Percentiles rank a stretch among this genome's conserved stretches.
Evolutionary conservation across 2,888 invertebrate genomes (phyloP).

Genomic region (Sycophila texana): DNA sequence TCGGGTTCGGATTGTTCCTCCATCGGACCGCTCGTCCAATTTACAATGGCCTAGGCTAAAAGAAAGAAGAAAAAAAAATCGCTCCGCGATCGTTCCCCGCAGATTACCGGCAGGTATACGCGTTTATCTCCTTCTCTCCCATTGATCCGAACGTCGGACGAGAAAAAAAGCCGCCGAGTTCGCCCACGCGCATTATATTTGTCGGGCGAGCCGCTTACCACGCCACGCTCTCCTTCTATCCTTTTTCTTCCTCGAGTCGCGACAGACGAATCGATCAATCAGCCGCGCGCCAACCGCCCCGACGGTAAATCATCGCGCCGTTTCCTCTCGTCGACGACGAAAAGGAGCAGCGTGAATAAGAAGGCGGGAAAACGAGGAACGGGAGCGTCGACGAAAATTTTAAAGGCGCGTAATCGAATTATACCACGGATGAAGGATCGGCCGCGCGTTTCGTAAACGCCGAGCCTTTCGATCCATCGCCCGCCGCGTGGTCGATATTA

Average conservation of each 20-base stretch:
- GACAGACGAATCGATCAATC: conserved; percentile 41
- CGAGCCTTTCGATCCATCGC: no score
- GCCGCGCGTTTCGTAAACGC: background rate
- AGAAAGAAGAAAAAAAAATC: no score
- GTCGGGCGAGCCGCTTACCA: no score
- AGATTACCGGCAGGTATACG: no score
- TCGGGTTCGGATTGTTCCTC: conserved; percentile 3
- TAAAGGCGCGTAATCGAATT: background rate
- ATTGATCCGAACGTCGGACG: no score
- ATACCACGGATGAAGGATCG: background rate
- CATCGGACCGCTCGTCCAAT: background rate
- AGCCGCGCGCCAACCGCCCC: conserved; percentile 17
- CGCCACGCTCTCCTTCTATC: no score
- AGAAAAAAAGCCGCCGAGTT: no score
- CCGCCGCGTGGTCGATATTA: no score
- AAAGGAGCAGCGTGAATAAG: background rate
- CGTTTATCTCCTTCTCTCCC: no score
- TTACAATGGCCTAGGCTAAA: no score
- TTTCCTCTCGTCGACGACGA: background rate
- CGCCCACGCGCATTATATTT: no score
- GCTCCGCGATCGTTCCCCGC: no score
- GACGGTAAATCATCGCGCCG: conserved; percentile 20
- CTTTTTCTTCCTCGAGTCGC: background rate
- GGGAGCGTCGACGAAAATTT: background rate
- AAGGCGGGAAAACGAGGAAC: background rate